These are phyloP conservation scores for Vireo griseus DNA, from an alignment of 2,797 vertebrate species.

Conservation along the genomic window DNA sequence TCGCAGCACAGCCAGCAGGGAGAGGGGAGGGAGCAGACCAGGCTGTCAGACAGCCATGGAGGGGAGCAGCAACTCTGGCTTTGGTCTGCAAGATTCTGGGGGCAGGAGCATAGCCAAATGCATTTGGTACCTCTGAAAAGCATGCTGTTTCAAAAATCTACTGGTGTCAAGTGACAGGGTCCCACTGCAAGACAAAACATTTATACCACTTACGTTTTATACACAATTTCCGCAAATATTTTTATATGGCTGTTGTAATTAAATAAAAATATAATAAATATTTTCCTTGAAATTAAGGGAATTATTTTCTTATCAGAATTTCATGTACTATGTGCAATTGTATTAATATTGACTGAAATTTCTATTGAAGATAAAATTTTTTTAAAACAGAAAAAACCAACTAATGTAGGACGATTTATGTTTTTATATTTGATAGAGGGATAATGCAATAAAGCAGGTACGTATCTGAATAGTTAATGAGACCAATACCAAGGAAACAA, in stretches of 20 bases:
- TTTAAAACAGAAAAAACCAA: background rate
- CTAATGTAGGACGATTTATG: background rate
- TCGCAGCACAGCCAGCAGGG: rapidly evolving
- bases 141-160: background rate
- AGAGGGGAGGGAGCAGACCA: background rate
- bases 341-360: background rate
- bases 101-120: background rate
- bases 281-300: background rate
- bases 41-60: rapidly evolving
- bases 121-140: background rate
- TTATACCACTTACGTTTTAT: background rate
- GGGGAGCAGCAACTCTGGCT: background rate
- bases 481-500: background rate
- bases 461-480: background rate
- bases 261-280: background rate
- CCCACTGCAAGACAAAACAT: background rate
- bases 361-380: background rate
- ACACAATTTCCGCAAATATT: background rate
- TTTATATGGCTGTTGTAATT: background rate
- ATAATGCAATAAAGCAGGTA: background rate
- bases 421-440: background rate
- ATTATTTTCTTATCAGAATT: background rate
- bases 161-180: background rate
- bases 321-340: background rate
- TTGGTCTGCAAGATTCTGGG: background rate